Evolutionary conservation across 1,140 invertebrate genomes (phyloP), one percentile per base, ranked within the genome.

Genomic region (Saccostrea cuccullata): DNA sequence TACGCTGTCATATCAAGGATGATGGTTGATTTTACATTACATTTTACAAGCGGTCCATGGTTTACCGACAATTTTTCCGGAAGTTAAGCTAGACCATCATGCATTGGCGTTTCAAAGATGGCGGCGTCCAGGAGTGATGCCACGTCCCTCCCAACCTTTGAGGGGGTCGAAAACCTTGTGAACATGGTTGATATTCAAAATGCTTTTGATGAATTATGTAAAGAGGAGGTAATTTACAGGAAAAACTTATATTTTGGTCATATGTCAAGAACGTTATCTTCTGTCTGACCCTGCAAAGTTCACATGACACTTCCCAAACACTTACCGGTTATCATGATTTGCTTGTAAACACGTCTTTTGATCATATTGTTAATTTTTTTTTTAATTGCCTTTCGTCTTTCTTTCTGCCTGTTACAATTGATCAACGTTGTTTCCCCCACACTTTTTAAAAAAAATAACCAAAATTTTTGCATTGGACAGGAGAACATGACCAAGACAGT

Each of bases 161-260:
- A 94, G 90, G 90, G 92, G 85, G 88, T 94, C 30, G 92, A 94
- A 88, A 94, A 93, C 84, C 90, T 95, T 36, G 94, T 93, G 36
- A 93, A 94, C 88, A 87, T 95, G 12, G 91, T 93, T 11, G 93
- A 94, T 84, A 94, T 95, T 77, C 90, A 93, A 84, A 92, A 91
- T n/a, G 94, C 94, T 17, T 92, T 92, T 87, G 92, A 94, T 30
- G 90, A 92, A 87, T 87, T 95, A 55, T 93, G 91, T 73, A 86
- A 90, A 84, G 92, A 95, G 83, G 94, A 95, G 93, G 94, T 95
- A 36, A 8, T 47, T 82, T 82, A 82, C 11, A 23, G 11, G 11
- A 47, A 15, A 82, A 82, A 0, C 9, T 23, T 3, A 23, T 82
- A 4, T 82, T 36, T 30, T 30, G 9, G 5, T 47, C 5, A 47